Conservation (phyloP, 1,140 invertebrate species). For the Mactra quadrangularis region DNA sequence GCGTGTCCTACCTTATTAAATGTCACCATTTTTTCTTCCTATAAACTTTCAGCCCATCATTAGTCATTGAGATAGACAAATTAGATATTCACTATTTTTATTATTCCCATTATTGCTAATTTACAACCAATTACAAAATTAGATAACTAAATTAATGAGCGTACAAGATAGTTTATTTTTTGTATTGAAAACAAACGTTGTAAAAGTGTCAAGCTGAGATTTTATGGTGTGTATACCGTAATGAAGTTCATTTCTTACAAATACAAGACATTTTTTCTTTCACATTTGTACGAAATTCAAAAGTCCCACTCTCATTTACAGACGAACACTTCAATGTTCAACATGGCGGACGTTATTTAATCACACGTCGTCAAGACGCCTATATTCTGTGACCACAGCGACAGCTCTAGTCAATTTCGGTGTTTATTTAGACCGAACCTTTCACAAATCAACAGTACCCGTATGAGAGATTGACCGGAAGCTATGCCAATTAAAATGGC, state of each 20-base stretch:
- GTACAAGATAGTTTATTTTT: too few relatives aligned
- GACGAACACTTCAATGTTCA: conserved; percentile 24
- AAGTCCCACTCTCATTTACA: too few relatives aligned
- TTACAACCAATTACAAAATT: too few relatives aligned
- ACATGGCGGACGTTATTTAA: conserved; percentile 50
- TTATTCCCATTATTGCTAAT: too few relatives aligned
- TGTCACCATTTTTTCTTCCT: too few relatives aligned
- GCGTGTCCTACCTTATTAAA: too few relatives aligned
- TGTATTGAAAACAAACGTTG: conserved; percentile 14
- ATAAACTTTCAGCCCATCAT: too few relatives aligned
- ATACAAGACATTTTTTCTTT: too few relatives aligned
- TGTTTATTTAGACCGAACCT: conserved; percentile 24
- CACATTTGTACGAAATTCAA: too few relatives aligned
- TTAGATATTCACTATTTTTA: too few relatives aligned
- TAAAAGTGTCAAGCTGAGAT: conserved; percentile 23
- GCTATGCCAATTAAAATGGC: conserved; percentile 50
- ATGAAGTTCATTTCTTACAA: neutral
- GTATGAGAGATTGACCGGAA: conserved; percentile 44
- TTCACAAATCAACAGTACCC: conserved; percentile 48
- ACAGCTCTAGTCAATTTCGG: conserved; percentile 12
- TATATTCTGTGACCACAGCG: conserved; percentile 3
- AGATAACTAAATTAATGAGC: too few relatives aligned
- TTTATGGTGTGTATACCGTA: neutral
- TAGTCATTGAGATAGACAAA: too few relatives aligned
- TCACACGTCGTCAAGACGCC: conserved; percentile 38